Evolutionary conservation across 2,797 vertebrate species (phyloP).

Genomic region (Acanthiza pusilla): DNA sequence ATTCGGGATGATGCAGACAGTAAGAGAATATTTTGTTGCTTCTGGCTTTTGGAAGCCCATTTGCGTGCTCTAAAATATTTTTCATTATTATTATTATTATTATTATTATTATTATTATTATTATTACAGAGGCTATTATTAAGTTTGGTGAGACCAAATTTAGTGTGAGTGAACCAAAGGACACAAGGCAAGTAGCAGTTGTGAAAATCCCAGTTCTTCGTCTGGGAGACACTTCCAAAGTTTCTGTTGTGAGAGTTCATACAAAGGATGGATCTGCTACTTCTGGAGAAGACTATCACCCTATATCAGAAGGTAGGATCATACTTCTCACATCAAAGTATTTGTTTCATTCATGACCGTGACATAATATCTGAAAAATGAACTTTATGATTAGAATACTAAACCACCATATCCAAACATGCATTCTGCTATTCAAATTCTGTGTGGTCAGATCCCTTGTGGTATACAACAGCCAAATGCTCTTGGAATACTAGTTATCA

Average conservation of each 20-base stretch:
- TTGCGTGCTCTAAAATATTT: background rate
- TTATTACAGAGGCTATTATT: slow-evolving; percentile 84
- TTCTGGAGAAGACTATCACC: slow-evolving; percentile 93
- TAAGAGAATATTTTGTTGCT: slow-evolving; percentile 71
- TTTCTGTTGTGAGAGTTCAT: slow-evolving; percentile 90
- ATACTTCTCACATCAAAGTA: background rate
- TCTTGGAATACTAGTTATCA: background rate
- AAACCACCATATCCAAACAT: background rate
- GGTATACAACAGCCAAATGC: background rate
- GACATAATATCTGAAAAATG: background rate
- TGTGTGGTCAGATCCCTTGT: background rate
- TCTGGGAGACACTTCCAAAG: slow-evolving; percentile 87
- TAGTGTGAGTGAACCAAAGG: slow-evolving; percentile 86
- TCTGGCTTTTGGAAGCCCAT: background rate
- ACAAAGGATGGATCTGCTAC: slow-evolving; percentile 93
- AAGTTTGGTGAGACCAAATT: slow-evolving; percentile 89
- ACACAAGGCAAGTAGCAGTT: slow-evolving; percentile 75
- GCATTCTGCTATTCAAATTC: background rate
- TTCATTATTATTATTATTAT: background rate
- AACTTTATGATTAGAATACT: background rate
- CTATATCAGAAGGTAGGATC: slow-evolving; percentile 86
- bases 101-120: background rate
- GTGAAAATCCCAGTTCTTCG: slow-evolving; percentile 86
- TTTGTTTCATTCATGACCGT: background rate
- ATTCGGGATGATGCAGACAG: slow-evolving; percentile 89